These are phyloP conservation scores for Anticlea derivata DNA, from an alignment of 2,888 invertebrate species.

Conservation along the genomic window DNA sequence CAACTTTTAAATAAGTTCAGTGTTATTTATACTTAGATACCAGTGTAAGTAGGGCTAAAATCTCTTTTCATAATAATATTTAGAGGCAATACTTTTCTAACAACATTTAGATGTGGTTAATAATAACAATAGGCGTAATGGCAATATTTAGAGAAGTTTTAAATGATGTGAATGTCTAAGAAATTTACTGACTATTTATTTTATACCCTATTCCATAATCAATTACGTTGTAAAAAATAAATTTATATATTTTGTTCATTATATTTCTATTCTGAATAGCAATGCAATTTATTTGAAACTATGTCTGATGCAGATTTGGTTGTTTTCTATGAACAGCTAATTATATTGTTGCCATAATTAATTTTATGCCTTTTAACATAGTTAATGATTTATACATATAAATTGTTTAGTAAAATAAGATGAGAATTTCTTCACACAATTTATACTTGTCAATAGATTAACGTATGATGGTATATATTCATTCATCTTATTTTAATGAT, in stretches of 20 bases:
- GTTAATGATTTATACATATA: slow-evolving; percentile 16
- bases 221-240: slow-evolving; percentile 60
- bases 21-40: slow-evolving; percentile 60
- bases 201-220: slow-evolving; percentile 65
- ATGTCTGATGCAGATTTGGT: slow-evolving; percentile 80
- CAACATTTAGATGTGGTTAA: slow-evolving; percentile 77
- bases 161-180: slow-evolving; percentile 58
- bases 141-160: slow-evolving; percentile 72
- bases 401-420: slow-evolving; percentile 10
- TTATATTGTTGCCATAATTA: slow-evolving; percentile 53
- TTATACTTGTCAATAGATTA: slow-evolving; percentile 14
- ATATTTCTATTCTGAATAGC: slow-evolving; percentile 60
- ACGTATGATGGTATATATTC: slow-evolving; percentile 27
- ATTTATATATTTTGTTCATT: slow-evolving; percentile 65
- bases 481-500: slow-evolving; percentile 43
- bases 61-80: slow-evolving; percentile 73
- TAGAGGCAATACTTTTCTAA: slow-evolving; percentile 82
- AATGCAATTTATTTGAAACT: slow-evolving; percentile 68
- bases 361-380: slow-evolving; percentile 36
- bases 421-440: slow-evolving; percentile 13
- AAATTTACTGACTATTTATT: slow-evolving; percentile 54
- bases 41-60: slow-evolving; percentile 72
- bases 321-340: slow-evolving; percentile 39
- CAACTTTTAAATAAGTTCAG: slow-evolving; percentile 60
- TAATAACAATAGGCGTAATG: slow-evolving; percentile 77